Conservation (phyloP, 2,888 invertebrate genomes). For the Meandrusa payeni region DNA sequence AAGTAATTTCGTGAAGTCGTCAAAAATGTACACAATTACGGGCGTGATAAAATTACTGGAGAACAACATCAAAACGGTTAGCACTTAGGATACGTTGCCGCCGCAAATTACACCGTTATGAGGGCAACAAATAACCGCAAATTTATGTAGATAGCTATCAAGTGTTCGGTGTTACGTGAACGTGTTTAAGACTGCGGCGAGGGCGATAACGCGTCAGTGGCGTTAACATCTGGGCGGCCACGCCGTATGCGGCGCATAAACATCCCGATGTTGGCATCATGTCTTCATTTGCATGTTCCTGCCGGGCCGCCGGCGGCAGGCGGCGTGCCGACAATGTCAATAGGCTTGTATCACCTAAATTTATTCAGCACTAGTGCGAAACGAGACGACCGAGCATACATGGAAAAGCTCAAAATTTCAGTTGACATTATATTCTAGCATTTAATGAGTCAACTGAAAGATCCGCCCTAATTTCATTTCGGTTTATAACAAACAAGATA, state of each 20-base stretch:
- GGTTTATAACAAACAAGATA: no score
- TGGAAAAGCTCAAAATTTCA: no score
- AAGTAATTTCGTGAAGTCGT: conserved; percentile 41
- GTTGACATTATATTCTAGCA: no score
- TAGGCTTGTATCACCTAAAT: conserved; percentile 52
- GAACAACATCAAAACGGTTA: conserved; percentile 53
- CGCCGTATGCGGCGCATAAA: conserved; percentile 52
- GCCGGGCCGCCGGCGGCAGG: conserved; percentile 35
- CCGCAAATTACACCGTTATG: conserved; percentile 67
- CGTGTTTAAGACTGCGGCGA: conserved; percentile 61
- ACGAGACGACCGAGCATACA: conserved; percentile 22
- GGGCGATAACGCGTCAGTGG: conserved; percentile 61
- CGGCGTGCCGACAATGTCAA: conserved; percentile 54
- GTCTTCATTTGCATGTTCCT: conserved; percentile 73
- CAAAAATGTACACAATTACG: conserved; percentile 48
- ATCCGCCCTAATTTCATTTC: no score
- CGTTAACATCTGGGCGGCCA: conserved; percentile 58
- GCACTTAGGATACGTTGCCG: conserved; percentile 42
- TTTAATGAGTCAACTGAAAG: no score
- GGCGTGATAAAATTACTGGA: conserved; percentile 51
- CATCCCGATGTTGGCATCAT: conserved; percentile 59
- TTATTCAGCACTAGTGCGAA: conserved; percentile 47
- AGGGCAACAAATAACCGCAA: conserved; percentile 68
- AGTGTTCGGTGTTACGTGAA: conserved; percentile 63
- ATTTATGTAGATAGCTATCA: conserved; percentile 73